Base-by-base conservation (phyloP, 2,888 invertebrate genomes). In the Drosophila putrida region DNA sequence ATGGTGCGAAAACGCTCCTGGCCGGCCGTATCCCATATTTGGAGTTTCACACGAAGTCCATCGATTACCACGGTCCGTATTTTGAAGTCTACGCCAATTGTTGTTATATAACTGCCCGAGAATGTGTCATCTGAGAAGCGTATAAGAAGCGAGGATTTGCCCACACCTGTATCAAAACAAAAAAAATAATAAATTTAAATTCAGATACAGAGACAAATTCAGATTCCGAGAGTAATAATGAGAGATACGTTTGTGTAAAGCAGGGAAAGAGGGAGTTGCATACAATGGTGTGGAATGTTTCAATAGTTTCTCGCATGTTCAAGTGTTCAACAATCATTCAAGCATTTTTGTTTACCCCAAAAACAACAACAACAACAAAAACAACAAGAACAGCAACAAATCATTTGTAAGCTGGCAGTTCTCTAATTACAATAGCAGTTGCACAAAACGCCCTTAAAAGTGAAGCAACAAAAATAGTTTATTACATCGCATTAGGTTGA, bases 31-130 rank as follows among this genome's bases (percentile, higher is more conserved):
- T 98, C 98, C 99, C 99, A 99, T 91, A 99, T 99, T 93, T 98
- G 98, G 80, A 98, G 94, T 93, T 98, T 98, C 53, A 98, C 97
- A 91, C 96, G 95, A 91, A 97, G 96, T 66, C 97, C 97, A 90
- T 97, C 96, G 88, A 98, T 95, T 91, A 96, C 96, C 87, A 99
- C 96, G 75, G 99, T 99, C 91, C 99, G 95, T 92, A 99, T 99
- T 95, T 99, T 99, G 93, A 99, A 99, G 94, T 99, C 99, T 58
- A 99, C 99, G 74, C 99, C 99, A 93, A 99, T 99, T 50, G 99
- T 99, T 67, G 99, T 99, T 92, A 99, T 99, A 93, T 97, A 97
- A 94, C 96, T 97, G 93, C 99, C 98, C 88, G 98, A 97, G 93
- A 99, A 99, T 75, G 98, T 98, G 93, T 99, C 99, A 93, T 99